A percentile compares a stretch with the other conserved stretches of the same genome.
phyloP scores from a whole-genome alignment of 2,888 invertebrate genomes.

The Archips xylosteana region DNA sequence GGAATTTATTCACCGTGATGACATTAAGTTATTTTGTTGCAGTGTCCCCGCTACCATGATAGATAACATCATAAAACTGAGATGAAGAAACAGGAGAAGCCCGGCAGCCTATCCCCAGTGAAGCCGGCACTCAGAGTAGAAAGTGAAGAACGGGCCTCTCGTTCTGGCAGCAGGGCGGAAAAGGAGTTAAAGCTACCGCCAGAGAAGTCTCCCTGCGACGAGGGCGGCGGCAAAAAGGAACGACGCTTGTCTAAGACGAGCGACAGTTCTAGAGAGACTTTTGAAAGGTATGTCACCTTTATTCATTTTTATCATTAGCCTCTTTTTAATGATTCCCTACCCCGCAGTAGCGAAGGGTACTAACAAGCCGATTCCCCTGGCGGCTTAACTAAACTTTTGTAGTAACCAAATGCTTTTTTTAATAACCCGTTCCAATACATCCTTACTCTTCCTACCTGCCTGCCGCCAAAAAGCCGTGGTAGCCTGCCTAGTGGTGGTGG shows the following conservation, averaged over 20 bases:
- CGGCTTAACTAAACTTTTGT: too few species aligned
- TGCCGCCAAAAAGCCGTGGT: too few species aligned
- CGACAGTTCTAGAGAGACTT: constrained; percentile 74
- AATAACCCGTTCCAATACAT: too few species aligned
- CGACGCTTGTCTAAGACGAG: constrained; percentile 68
- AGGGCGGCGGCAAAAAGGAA: constrained; percentile 63
- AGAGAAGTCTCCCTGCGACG: constrained; percentile 72
- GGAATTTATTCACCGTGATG: neutral
- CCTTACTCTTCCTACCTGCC: too few species aligned
- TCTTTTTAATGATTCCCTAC: too few species aligned
- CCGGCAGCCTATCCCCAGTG: constrained; percentile 77
- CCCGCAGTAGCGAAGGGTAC: too few species aligned
- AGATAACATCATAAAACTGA: constrained; percentile 71
- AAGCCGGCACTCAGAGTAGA: constrained; percentile 53
- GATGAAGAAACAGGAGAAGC: constrained; percentile 78
- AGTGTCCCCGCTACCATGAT: constrained; percentile 68
- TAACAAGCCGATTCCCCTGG: too few species aligned
- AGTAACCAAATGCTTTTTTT: too few species aligned
- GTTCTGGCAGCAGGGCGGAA: constrained; percentile 71
- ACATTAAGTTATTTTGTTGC: constrained; percentile 42
- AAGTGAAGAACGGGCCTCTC: constrained; percentile 35
- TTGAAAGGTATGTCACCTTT: constrained; percentile 67
- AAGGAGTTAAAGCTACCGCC: constrained; percentile 72
- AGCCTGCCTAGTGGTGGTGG: too few species aligned
- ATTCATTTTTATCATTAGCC: neutral